Conservation (phyloP, 2,113 vertebrate species). For the Capra hircus region DNA sequence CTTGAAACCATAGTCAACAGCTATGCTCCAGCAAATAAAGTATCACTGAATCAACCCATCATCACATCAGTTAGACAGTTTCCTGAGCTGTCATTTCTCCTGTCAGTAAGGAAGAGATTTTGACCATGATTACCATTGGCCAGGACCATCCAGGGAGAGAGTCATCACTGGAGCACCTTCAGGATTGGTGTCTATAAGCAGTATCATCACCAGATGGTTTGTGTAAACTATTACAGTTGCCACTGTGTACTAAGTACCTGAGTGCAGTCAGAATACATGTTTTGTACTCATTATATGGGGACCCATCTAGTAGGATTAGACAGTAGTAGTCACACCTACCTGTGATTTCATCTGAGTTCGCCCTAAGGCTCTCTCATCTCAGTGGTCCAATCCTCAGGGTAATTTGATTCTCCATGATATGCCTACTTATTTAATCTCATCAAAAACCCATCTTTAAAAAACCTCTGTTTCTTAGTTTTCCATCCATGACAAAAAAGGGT, state of each 20-base stretch:
- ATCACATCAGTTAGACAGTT: background rate
- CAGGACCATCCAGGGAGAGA: background rate
- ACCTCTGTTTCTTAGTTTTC: background rate
- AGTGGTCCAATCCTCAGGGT: background rate
- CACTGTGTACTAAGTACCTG: background rate
- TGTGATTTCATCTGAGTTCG: background rate
- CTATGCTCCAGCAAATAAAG: background rate
- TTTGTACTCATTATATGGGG: background rate
- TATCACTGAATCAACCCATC: background rate
- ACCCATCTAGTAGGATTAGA: background rate
- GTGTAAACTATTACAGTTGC: background rate
- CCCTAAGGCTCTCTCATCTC: background rate
- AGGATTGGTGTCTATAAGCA: background rate
- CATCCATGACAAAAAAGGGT: background rate
- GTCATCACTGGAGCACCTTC: background rate
- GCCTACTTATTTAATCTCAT: background rate
- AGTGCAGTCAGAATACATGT: background rate
- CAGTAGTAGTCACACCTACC: background rate
- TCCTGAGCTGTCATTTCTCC: background rate
- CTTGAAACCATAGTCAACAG: background rate
- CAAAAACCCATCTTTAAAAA: background rate
- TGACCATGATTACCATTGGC: rapidly evolving
- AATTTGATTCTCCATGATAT: background rate
- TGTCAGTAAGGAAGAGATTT: background rate
- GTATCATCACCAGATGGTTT: background rate